Percentiles rank a stretch among this genome's conserved stretches.
Evolutionary conservation across 2,113 vertebrate species (phyloP).

Genomic region (Ochotona princeps): DNA sequence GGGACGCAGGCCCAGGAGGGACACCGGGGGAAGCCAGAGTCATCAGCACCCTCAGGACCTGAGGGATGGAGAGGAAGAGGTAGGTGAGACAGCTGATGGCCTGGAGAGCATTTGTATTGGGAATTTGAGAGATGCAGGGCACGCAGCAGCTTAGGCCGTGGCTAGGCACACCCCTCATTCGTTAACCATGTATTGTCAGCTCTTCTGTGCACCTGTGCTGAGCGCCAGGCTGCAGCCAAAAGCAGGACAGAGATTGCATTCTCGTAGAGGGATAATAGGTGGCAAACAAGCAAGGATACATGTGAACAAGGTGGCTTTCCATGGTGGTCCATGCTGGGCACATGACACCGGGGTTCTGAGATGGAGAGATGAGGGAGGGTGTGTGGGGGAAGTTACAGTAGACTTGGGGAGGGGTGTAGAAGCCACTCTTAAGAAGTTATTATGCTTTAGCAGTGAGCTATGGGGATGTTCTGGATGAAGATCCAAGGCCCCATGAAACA

Average conservation of each 20-base stretch:
- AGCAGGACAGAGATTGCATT: not conserved
- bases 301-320: not conserved
- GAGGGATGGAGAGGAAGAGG: not conserved
- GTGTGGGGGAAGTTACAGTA: not conserved
- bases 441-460: not conserved
- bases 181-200: not conserved
- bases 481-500: not conserved
- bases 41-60: no score
- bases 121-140: not conserved
- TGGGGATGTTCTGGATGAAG: not conserved
- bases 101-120: not conserved
- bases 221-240: not conserved
- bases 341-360: not conserved
- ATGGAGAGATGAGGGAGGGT: no score
- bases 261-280: not conserved
- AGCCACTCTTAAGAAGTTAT: not conserved
- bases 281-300: not conserved
- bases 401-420: not conserved
- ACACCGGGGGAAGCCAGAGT: not conserved
- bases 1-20: not conserved
- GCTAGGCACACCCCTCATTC: not conserved
- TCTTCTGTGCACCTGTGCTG: not conserved
- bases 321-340: not conserved
- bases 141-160: not conserved
- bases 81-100: no score